Percentiles rank a stretch among this genome's conserved stretches.
Evolutionary conservation across 2,888 invertebrate genomes (phyloP).

Genomic region (Stratiomys singularior): DNA sequence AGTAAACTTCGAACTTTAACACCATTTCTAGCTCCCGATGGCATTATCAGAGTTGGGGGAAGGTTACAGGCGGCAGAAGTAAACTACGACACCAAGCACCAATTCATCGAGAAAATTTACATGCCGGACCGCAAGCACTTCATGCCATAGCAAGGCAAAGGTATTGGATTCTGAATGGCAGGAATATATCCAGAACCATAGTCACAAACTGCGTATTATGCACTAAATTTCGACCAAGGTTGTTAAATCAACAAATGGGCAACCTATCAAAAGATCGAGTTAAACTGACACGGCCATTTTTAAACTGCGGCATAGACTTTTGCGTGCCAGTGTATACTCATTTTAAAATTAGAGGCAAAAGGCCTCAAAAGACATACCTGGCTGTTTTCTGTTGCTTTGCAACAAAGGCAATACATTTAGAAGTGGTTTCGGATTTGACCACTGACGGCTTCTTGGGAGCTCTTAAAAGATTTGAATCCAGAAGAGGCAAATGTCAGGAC

Average conservation of each 20-base stretch:
- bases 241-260: slow-evolving; percentile 54
- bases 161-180: slow-evolving; percentile 54
- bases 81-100: slow-evolving; percentile 53
- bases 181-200: slow-evolving; percentile 48
- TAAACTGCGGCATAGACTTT: slow-evolving; percentile 47
- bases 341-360: slow-evolving; percentile 35
- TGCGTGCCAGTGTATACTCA: slow-evolving; percentile 46
- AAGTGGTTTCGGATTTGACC: slow-evolving; percentile 38
- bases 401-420: slow-evolving; percentile 18
- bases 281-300: slow-evolving; percentile 41
- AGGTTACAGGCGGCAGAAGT: slow-evolving; percentile 6
- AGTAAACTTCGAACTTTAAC: background rate
- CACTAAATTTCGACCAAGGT: slow-evolving; percentile 46
- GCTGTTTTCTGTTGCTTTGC: slow-evolving; percentile 4
- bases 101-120: slow-evolving; percentile 33
- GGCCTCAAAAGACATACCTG: slow-evolving; percentile 30
- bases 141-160: slow-evolving; percentile 47
- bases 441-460: slow-evolving; percentile 28
- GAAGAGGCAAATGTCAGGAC: slow-evolving; percentile 30
- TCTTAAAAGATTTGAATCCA: slow-evolving; percentile 30
- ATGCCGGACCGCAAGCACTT: slow-evolving; percentile 42
- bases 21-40: slow-evolving; percentile 43
- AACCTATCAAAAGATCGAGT: slow-evolving; percentile 53
- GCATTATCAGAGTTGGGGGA: slow-evolving; percentile 49
- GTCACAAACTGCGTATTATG: slow-evolving; percentile 52